These are phyloP conservation scores for Labroides dimidiatus DNA, from an alignment of 2,797 vertebrate species.

Conservation along the genomic window DNA sequence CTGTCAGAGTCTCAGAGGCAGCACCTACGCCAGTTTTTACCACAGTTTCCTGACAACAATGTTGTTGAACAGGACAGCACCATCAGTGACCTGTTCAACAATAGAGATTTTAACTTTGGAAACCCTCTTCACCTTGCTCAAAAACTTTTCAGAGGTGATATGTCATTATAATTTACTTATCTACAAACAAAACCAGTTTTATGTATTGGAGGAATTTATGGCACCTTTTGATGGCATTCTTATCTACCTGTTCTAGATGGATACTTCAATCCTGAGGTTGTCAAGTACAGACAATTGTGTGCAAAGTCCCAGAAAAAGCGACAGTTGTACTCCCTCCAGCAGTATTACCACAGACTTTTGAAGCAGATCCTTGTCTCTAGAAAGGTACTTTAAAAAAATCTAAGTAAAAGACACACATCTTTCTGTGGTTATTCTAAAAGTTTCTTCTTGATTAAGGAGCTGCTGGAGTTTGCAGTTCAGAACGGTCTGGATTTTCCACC, in stretches of 20 bases:
- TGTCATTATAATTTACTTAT: not conserved
- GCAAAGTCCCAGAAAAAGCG: constrained; percentile 94
- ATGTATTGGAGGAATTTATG: not conserved
- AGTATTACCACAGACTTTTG: constrained; percentile 95
- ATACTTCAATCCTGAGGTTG: constrained; percentile 96
- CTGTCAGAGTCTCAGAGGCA: constrained; percentile 90
- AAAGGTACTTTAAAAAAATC: constrained; percentile 80
- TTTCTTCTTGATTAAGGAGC: constrained; percentile 79
- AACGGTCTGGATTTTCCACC: constrained; percentile 87
- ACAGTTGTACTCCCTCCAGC: constrained; percentile 91
- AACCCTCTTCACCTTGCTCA: constrained; percentile 95
- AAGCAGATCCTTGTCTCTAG: constrained; percentile 96
- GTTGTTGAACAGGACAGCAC: constrained; percentile 87
- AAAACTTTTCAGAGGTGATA: constrained; percentile 92
- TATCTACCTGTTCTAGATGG: constrained; percentile 85
- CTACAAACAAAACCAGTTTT: not conserved
- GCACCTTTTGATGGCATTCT: constrained; percentile 7
- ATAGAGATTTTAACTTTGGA: constrained; percentile 92
- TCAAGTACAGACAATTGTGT: constrained; percentile 95
- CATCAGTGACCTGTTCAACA: constrained; percentile 87
- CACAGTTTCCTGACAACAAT: constrained; percentile 87
- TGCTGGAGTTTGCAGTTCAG: constrained; percentile 91
- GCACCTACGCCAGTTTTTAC: constrained; percentile 93
- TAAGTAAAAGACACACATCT: not conserved
- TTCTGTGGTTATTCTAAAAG: not conserved